A percentile compares a stretch with the other conserved stretches of the same genome.
Conservation (phyloP, 2,888 invertebrate genomes). For the Plebejus melissa region DNA sequence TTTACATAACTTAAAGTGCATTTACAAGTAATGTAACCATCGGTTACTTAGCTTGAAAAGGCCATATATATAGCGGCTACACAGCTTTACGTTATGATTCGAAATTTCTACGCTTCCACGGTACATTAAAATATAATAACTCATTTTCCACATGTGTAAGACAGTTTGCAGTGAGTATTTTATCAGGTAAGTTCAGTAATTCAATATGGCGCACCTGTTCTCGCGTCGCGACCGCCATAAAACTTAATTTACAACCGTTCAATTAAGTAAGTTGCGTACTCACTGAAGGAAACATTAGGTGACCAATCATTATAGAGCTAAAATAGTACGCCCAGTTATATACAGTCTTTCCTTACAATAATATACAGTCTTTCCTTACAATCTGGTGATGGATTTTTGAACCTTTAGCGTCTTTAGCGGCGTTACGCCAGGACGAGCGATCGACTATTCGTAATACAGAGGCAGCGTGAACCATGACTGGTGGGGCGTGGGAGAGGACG, state of each 20-base stretch:
- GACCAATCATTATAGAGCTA: not conserved
- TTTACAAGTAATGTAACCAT: too few species aligned
- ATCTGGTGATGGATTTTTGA: too few species aligned
- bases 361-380: too few species aligned
- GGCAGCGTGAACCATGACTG: too few species aligned
- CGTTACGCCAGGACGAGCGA: too few species aligned
- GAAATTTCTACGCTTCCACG: not conserved
- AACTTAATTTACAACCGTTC: slow-evolving; percentile 19
- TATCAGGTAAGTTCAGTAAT: slow-evolving; percentile 10
- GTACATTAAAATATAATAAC: not conserved
- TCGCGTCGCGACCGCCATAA: slow-evolving; percentile 15
- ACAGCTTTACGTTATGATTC: not conserved
- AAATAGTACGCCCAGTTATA: not conserved
- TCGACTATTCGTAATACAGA: too few species aligned
- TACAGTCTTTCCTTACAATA: too few species aligned
- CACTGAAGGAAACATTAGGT: not conserved
- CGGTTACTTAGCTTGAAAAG: too few species aligned
- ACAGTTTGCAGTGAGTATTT: not conserved
- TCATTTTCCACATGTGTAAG: not conserved
- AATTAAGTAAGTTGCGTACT: slow-evolving; percentile 5
- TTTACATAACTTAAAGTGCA: too few species aligned
- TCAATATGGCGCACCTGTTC: not conserved
- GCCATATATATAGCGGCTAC: too few species aligned
- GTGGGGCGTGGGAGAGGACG: too few species aligned
- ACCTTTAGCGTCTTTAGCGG: too few species aligned